phyloP scores from a whole-genome alignment of 2,888 invertebrate species.

The Thalpophila matura region DNA sequence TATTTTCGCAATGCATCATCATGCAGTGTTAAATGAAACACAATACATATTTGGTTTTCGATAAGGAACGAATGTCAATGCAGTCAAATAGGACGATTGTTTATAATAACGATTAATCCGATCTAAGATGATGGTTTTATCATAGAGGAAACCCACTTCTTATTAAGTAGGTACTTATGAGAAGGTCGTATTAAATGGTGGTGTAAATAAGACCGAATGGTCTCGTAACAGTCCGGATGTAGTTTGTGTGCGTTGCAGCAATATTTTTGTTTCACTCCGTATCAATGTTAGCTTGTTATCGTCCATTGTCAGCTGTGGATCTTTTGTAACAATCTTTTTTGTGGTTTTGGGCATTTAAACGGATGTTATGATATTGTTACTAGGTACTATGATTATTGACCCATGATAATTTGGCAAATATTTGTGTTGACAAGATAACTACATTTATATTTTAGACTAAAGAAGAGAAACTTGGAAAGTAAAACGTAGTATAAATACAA shows the following conservation, averaged over 20 bases:
- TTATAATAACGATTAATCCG: conserved; percentile 5
- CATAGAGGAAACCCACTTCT: background rate
- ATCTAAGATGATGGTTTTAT: background rate
- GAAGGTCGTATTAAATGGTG: conserved; percentile 7
- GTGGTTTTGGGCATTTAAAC: conserved; percentile 25
- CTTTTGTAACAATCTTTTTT: conserved; percentile 25
- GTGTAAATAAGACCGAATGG: conserved; percentile 16
- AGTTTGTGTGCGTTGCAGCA: conserved; percentile 16
- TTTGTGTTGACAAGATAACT: too few relatives aligned
- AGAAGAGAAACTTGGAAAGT: too few relatives aligned
- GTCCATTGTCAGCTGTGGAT: conserved; percentile 39
- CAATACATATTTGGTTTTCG: conserved; percentile 51
- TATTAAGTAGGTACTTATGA: too few relatives aligned
- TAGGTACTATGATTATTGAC: background rate
- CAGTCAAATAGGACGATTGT: conserved; percentile 44
- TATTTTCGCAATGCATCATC: conserved; percentile 20
- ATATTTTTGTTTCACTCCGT: conserved; percentile 41
- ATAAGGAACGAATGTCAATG: conserved; percentile 51
- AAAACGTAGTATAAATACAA: too few relatives aligned
- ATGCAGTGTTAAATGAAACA: conserved; percentile 23
- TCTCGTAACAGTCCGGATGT: conserved; percentile 25
- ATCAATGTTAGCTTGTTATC: conserved; percentile 35
- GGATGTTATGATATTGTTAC: background rate
- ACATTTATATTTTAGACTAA: too few relatives aligned
- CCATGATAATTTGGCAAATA: conserved; percentile 8